These are phyloP conservation scores for Cyphomyrmex costatus DNA, from an alignment of 1,140 invertebrate species.

Conservation along the genomic window DNA sequence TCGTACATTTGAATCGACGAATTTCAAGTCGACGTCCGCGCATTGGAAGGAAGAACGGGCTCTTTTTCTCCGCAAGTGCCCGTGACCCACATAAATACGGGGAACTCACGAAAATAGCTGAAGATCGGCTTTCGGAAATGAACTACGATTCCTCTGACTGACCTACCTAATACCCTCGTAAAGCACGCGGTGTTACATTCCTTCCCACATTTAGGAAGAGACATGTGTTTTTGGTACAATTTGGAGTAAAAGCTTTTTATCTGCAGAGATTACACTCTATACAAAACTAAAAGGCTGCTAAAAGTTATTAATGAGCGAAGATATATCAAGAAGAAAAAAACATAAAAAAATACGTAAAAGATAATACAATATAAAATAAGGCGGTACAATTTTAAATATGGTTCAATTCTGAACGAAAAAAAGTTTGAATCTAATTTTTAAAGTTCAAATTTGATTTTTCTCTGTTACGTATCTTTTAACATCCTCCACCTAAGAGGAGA, in stretches of 20 bases:
- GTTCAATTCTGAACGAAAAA: no score
- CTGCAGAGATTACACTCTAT: background rate
- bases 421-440: no score
- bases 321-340: background rate
- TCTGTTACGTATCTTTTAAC: no score
- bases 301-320: background rate
- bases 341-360: no score
- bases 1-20: background rate
- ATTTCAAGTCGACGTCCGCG: background rate
- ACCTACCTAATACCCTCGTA: slow-evolving; percentile 60
- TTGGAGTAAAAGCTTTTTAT: background rate
- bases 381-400: no score
- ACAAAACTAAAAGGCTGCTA: background rate
- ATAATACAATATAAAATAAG: no score
- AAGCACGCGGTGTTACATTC: background rate
- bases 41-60: background rate
- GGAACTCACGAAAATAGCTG: slow-evolving; percentile 17
- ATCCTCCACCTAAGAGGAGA: no score
- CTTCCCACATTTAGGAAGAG: background rate
- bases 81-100: slow-evolving; percentile 62
- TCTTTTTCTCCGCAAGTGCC: slow-evolving; percentile 32
- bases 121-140: slow-evolving; percentile 32
- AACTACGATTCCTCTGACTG: slow-evolving; percentile 52
- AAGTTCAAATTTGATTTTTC: no score
- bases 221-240: background rate